These are phyloP conservation scores for Chelmon rostratus DNA, from an alignment of 2,797 vertebrate genomes.

Conservation along the genomic window DNA sequence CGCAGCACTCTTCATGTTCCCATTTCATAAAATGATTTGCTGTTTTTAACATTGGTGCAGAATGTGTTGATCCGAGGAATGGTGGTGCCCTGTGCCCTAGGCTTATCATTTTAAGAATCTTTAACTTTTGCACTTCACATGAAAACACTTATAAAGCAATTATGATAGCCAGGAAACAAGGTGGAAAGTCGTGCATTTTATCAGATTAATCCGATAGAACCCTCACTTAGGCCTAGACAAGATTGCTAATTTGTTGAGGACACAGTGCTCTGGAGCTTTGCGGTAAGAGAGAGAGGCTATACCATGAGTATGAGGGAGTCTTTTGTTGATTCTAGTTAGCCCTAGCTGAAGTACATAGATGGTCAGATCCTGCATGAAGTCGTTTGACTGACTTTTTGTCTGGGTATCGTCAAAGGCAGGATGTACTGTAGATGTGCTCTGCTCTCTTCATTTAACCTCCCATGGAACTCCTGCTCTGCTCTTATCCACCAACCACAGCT, in stretches of 20 bases:
- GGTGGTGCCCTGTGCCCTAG: too few relatives aligned
- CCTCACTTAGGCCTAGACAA: constrained; percentile 23
- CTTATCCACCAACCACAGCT: constrained; percentile 78
- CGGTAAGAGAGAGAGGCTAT: not conserved
- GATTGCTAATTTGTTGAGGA: constrained; percentile 47
- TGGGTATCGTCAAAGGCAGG: constrained; percentile 71
- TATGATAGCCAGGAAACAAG: constrained; percentile 11
- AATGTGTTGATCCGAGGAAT: not conserved
- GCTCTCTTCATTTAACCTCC: constrained; percentile 69
- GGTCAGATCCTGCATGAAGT: constrained; percentile 23
- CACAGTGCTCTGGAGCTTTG: not conserved
- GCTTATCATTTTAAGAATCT: not conserved
- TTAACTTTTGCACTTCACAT: constrained; percentile 9
- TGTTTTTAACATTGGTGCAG: not conserved
- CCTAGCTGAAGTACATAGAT: constrained; percentile 29
- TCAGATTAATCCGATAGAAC: constrained; percentile 47
- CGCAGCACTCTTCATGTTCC: not conserved
- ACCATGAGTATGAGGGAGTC: constrained; percentile 10
- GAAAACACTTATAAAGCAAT: constrained; percentile 18
- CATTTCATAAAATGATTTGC: not conserved
- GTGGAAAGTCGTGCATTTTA: constrained; percentile 29
- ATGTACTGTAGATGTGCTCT: constrained; percentile 55
- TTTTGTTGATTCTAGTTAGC: constrained; percentile 7
- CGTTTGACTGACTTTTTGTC: constrained; percentile 34
- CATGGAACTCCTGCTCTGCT: constrained; percentile 70